These are phyloP conservation scores for Octopus sinensis DNA, from an alignment of 1,140 invertebrate species.

Conservation along the genomic window DNA sequence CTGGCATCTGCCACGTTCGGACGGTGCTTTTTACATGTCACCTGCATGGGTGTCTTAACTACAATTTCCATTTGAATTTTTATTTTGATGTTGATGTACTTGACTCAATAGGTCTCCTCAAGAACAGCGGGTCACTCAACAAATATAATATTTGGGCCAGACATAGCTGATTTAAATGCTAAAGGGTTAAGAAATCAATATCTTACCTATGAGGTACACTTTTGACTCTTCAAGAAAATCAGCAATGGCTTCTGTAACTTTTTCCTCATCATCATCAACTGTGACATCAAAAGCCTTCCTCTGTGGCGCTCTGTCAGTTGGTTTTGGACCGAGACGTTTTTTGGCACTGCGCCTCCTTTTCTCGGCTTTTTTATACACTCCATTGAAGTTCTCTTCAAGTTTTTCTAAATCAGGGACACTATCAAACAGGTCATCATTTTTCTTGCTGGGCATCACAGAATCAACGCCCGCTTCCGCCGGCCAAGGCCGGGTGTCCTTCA, in stretches of 20 bases:
- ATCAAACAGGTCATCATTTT: slow-evolving; percentile 28
- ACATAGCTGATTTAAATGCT: no score
- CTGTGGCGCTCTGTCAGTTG: slow-evolving; percentile 20
- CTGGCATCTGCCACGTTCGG: no score
- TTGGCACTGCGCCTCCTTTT: slow-evolving; percentile 23
- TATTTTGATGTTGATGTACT: no score
- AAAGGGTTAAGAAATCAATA: neutral
- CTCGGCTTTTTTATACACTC: slow-evolving; percentile 7
- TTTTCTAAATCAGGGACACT: slow-evolving; percentile 30
- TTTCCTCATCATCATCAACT: slow-evolving; percentile 19
- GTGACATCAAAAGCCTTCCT: slow-evolving; percentile 26
- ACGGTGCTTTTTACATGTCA: no score
- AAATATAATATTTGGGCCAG: no score
- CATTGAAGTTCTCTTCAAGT: slow-evolving; percentile 11
- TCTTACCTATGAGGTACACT: slow-evolving; percentile 43
- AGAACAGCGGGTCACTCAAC: no score
- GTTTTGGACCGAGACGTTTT: slow-evolving; percentile 27
- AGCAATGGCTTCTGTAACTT: slow-evolving; percentile 34
- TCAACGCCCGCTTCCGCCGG: slow-evolving; percentile 21
- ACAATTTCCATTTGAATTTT: no score
- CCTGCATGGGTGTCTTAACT: no score
- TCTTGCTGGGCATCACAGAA: neutral
- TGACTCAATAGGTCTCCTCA: no score
- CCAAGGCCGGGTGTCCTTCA: slow-evolving; percentile 27
- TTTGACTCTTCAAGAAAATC: slow-evolving; percentile 38